Conservation (phyloP, 2,888 invertebrate species). For the Muscina levida region DNA sequence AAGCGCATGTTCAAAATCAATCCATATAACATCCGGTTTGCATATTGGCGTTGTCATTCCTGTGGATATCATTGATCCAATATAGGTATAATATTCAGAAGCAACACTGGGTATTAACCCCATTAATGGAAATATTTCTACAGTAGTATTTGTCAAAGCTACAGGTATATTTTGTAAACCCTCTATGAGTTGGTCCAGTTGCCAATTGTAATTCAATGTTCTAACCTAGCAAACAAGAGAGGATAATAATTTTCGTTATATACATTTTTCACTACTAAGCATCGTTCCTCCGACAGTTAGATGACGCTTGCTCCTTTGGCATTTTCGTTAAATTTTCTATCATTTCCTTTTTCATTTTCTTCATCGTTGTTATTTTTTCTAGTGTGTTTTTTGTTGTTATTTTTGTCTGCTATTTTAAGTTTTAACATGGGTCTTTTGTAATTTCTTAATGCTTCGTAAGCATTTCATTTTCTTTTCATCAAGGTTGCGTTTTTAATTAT, state of each 20-base stretch:
- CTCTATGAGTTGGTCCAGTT: too few species aligned
- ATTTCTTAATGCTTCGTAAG: slow-evolving; percentile 74
- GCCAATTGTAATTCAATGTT: too few species aligned
- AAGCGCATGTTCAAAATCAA: slow-evolving; percentile 5
- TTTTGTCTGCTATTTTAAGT: slow-evolving; percentile 46
- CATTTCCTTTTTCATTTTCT: too few species aligned
- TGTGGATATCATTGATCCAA: neutral
- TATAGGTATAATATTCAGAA: slow-evolving; percentile 3
- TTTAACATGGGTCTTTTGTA: slow-evolving; percentile 61
- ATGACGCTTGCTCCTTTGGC: slow-evolving; percentile 10
- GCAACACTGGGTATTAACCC: neutral
- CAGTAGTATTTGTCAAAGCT: too few species aligned
- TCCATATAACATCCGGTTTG: slow-evolving; percentile 20
- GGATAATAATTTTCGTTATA: too few species aligned
- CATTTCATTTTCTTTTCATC: slow-evolving; percentile 75
- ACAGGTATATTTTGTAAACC: neutral
- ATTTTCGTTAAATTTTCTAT: slow-evolving; percentile 31
- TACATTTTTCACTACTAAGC: too few species aligned
- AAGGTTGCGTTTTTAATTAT: slow-evolving; percentile 79
- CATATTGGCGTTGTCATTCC: neutral
- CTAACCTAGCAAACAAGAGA: too few species aligned
- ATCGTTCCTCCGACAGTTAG: slow-evolving; percentile 28
- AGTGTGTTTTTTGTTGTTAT: slow-evolving; percentile 30
- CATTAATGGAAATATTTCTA: too few species aligned
- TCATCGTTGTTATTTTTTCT: too few species aligned